These are phyloP conservation scores for Machimus rusticus DNA, from an alignment of 2,888 invertebrate species.

Conservation along the genomic window DNA sequence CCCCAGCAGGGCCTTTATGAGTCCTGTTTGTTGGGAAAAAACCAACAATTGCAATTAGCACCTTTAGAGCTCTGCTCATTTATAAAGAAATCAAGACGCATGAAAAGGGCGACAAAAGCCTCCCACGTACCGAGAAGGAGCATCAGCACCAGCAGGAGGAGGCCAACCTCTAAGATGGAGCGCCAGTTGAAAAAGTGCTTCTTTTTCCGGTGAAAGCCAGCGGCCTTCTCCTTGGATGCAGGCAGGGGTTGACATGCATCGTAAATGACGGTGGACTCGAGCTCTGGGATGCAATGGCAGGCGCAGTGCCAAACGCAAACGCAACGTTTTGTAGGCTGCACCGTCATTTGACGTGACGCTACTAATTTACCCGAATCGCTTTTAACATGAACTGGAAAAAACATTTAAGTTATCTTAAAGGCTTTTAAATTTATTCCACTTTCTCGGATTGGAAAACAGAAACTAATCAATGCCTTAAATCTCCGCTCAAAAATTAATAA, in stretches of 20 bases:
- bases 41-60: conserved; percentile 28
- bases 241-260: conserved; percentile 53
- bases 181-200: conserved; percentile 13
- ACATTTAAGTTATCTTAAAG: background rate
- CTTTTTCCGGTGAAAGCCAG: conserved; percentile 52
- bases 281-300: conserved; percentile 55
- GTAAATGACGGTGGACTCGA: conserved; percentile 52
- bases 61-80: background rate
- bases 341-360: conserved; percentile 51
- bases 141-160: conserved; percentile 48
- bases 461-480: too few species aligned
- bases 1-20: conserved; percentile 54
- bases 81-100: background rate
- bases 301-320: conserved; percentile 57
- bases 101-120: background rate
- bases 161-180: conserved; percentile 42
- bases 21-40: conserved; percentile 48
- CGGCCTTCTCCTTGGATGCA: conserved; percentile 47
- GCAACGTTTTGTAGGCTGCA: conserved; percentile 55
- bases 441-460: too few species aligned
- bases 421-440: too few species aligned
- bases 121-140: conserved; percentile 51
- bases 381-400: background rate
- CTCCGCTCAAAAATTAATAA: too few species aligned
- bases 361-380: conserved; percentile 44